Evolutionary conservation across 2,797 vertebrate species (phyloP), one percentile per base, ranked within the genome.

Genomic region (Brachyrhaphis roseni): DNA sequence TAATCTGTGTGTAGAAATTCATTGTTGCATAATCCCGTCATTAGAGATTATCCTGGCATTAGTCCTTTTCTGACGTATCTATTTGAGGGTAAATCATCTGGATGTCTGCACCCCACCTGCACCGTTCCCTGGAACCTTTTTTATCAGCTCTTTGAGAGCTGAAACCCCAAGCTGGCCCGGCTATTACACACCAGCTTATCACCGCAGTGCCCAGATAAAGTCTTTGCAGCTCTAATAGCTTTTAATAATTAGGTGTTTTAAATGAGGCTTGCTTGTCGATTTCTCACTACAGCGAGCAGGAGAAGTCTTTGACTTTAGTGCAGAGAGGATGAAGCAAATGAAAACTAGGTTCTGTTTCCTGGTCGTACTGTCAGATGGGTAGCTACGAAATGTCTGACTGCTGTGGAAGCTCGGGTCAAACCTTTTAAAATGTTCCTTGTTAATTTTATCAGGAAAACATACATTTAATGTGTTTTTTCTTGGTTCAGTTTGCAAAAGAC

Each of bases 161-260:
- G 15, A 59, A 68, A 39, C 70, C 41, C 76, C 55, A 23, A 62
- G 28, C 28, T 36, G 31, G 13, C 57, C 57, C 13, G 12, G 75
- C 77, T 74, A 82, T 75, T 83, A 84, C 43, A 47, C 82, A 74
- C 51, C 72, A 79, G 75, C 81, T 82, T 57, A 83, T 86, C 79
- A 66, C 70, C 26, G 43, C 66, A 43, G 78, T 83, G 70, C 76
- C 73, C 75, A 81, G 75, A 79, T 80, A 79, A 78, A 78, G 74
- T 62, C 78, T 76, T 76, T 62, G n/a, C 72, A 72, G 57, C 81
- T 78, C 71, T 82, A 80, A 84, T 83, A 71, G 85, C 34, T 72
- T 80, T 77, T 77, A 82, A 76, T 81, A 84, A 78, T 84, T 72
- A 80, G 75, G 6, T 82, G 71, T 71, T 84, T 55, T 77, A 53